Evolutionary conservation across 2,113 vertebrate species (phyloP).

Genomic region (Seriola rivoliana): DNA sequence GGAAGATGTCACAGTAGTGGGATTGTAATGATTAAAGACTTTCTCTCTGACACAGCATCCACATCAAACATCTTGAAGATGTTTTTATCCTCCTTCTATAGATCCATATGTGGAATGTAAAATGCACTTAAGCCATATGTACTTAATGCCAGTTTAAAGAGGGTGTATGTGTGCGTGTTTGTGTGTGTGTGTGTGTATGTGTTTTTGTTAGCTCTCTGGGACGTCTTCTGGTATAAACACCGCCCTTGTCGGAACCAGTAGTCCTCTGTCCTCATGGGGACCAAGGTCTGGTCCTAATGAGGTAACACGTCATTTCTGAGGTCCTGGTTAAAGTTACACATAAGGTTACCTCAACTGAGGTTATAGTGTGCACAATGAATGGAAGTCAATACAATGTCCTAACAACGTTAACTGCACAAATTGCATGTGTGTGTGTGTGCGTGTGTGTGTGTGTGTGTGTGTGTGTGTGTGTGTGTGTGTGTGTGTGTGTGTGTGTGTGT

Average conservation of each 20-base stretch:
- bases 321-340: too few relatives aligned
- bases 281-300: too few relatives aligned
- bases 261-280: too few relatives aligned
- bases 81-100: slow-evolving; percentile 29
- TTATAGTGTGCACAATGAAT: too few relatives aligned
- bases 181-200: slow-evolving; percentile 30
- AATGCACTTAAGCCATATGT: slow-evolving; percentile 41
- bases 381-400: too few relatives aligned
- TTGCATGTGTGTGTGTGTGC: not conserved
- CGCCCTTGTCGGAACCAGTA: too few relatives aligned
- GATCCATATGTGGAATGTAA: slow-evolving; percentile 52
- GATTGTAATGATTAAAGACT: slow-evolving; percentile 51
- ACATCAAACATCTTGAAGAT: slow-evolving; percentile 44
- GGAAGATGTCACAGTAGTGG: not conserved
- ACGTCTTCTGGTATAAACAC: too few relatives aligned
- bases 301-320: too few relatives aligned
- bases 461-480: too few relatives aligned
- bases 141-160: slow-evolving; percentile 18
- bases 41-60: slow-evolving; percentile 34
- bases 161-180: slow-evolving; percentile 14
- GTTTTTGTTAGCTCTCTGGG: not conserved
- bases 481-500: too few relatives aligned
- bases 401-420: too few relatives aligned
- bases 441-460: not conserved
- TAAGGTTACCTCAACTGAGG: too few relatives aligned